phyloP scores from a whole-genome alignment of 2,888 invertebrate genomes.

The Ophion slaviceki region DNA sequence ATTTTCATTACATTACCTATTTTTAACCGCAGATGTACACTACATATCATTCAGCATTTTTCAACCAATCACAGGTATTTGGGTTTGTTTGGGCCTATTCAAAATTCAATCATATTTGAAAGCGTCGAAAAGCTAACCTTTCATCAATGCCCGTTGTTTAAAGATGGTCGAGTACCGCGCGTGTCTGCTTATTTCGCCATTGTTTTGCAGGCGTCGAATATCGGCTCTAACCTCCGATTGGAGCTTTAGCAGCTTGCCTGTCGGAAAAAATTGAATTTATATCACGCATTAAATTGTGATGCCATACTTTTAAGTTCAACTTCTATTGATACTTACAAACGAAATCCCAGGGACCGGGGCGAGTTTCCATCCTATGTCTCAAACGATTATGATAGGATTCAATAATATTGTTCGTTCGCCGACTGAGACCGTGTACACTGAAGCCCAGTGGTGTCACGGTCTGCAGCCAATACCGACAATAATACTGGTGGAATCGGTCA shows the following conservation, averaged over 20 bases:
- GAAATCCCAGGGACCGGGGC: constrained; percentile 52
- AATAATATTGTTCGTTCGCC: constrained; percentile 39
- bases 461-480: not conserved
- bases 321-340: constrained; percentile 28
- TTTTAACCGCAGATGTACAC: too few species aligned
- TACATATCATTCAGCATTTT: too few species aligned
- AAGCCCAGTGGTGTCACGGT: constrained; percentile 29
- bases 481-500: not conserved
- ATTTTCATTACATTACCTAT: too few species aligned
- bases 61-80: not conserved
- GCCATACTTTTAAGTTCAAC: not conserved
- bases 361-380: constrained; percentile 16
- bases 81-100: not conserved
- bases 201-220: constrained; percentile 18
- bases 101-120: not conserved
- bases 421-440: constrained; percentile 37
- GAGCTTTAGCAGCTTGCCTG: constrained; percentile 43
- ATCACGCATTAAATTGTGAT: not conserved
- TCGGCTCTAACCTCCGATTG: constrained; percentile 38
- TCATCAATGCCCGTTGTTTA: constrained; percentile 34
- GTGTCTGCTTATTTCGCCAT: constrained; percentile 30
- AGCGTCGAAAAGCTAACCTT: constrained; percentile 32
- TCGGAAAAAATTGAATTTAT: constrained; percentile 1
- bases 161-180: constrained; percentile 36
- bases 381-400: constrained; percentile 48